phyloP scores from a whole-genome alignment of 2,888 invertebrate species.

The Peribatodes rhomboidaria region DNA sequence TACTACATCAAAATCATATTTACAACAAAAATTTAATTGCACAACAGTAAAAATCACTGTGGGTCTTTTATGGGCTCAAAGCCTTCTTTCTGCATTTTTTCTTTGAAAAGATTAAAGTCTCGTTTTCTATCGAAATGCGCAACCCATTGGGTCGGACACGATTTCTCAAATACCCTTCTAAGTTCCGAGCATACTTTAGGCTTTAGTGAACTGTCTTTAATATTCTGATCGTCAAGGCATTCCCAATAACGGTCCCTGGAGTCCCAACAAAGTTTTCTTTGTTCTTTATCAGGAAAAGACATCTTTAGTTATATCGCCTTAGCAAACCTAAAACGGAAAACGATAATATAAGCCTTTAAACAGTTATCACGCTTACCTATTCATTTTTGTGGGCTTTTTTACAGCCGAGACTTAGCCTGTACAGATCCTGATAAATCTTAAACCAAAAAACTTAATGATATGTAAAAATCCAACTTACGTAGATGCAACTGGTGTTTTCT shows the following conservation, averaged over 20 bases:
- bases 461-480: constrained; percentile 32
- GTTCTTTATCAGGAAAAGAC: constrained; percentile 93
- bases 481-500: background rate
- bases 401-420: constrained; percentile 35
- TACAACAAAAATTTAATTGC: constrained; percentile 64
- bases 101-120: constrained; percentile 95
- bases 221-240: constrained; percentile 91
- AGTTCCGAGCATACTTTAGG: constrained; percentile 89
- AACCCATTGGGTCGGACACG: constrained; percentile 95
- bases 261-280: constrained; percentile 94
- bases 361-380: background rate
- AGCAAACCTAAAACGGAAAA: constrained; percentile 74
- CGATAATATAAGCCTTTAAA: constrained; percentile 19
- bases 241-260: constrained; percentile 96
- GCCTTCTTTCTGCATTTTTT: constrained; percentile 94
- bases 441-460: constrained; percentile 18
- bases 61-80: constrained; percentile 91
- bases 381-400: background rate
- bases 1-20: constrained; percentile 78
- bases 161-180: constrained; percentile 91
- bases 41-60: constrained; percentile 58
- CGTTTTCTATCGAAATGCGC: constrained; percentile 97
- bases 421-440: constrained; percentile 9
- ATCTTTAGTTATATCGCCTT: constrained; percentile 75
- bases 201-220: constrained; percentile 85